phyloP scores from a whole-genome alignment of 1,140 invertebrate genomes.

The Nautilus pompilius region DNA sequence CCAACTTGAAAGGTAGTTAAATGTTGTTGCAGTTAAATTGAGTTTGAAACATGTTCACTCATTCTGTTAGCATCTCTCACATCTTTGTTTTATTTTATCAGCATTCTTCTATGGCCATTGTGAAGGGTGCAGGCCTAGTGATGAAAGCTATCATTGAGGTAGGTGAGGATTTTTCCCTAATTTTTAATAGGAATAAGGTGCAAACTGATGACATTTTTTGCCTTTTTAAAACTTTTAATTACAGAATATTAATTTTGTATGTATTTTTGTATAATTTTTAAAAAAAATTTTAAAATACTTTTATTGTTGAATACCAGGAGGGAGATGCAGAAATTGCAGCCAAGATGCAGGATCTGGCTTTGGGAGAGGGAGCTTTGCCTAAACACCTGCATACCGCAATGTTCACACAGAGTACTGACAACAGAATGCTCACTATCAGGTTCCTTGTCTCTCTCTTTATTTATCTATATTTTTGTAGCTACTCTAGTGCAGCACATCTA shows the following conservation, averaged over 20 bases:
- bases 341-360: constrained; percentile 91
- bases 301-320: too few relatives aligned
- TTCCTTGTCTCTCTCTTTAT: too few relatives aligned
- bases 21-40: too few relatives aligned
- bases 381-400: constrained; percentile 89
- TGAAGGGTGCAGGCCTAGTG: constrained; percentile 95
- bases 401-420: constrained; percentile 74
- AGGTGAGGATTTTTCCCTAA: not conserved
- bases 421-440: constrained; percentile 72
- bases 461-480: too few relatives aligned
- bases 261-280: too few relatives aligned
- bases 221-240: not conserved
- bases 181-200: not conserved
- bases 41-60: too few relatives aligned
- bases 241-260: too few relatives aligned
- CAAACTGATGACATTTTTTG: not conserved
- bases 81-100: constrained; percentile 57
- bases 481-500: too few relatives aligned
- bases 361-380: constrained; percentile 95
- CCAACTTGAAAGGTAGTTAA: too few relatives aligned
- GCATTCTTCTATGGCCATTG: constrained; percentile 95
- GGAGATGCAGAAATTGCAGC: constrained; percentile 84
- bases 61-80: too few relatives aligned
- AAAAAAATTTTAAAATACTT: too few relatives aligned
- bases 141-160: constrained; percentile 94